Conservation (phyloP, 2,888 invertebrate genomes). For the Erebia aethiops region DNA sequence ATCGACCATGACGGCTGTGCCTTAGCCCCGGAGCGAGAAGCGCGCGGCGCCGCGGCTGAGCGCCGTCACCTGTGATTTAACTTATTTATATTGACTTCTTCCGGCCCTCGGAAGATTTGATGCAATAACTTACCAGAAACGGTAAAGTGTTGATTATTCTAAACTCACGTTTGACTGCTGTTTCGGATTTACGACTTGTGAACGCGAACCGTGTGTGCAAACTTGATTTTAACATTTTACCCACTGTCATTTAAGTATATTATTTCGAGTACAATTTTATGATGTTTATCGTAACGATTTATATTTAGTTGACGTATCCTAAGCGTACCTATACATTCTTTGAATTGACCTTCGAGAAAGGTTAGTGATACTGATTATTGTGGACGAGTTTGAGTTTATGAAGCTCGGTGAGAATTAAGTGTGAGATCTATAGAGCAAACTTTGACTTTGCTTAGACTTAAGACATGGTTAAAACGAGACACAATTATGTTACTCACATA, state of each 20-base stretch:
- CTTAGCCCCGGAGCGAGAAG: conserved; percentile 51
- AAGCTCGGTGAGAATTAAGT: conserved; percentile 64
- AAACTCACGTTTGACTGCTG: conserved; percentile 58
- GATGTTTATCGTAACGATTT: conserved; percentile 66
- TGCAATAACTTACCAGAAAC: conserved; percentile 62
- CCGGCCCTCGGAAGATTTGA: conserved; percentile 59
- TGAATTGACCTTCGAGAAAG: conserved; percentile 81
- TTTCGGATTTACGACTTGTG: conserved; percentile 11
- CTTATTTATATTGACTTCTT: conserved; percentile 65
- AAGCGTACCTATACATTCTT: conserved; percentile 82
- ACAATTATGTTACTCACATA: too few relatives aligned
- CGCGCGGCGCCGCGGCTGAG: conserved; percentile 42
- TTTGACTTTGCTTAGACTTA: too few relatives aligned
- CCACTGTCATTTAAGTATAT: conserved; percentile 24
- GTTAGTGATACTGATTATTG: conserved; percentile 81
- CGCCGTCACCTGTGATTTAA: conserved; percentile 57
- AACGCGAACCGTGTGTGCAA: conserved; percentile 24
- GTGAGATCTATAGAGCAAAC: too few relatives aligned
- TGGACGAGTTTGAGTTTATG: conserved; percentile 67
- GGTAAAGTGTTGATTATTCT: conserved; percentile 78
- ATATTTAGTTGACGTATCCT: conserved; percentile 76
- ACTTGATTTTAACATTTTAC: conserved; percentile 19
- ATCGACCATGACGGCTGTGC: conserved; percentile 82
- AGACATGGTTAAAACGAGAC: too few relatives aligned
- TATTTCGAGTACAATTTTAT: conserved; percentile 72